These are phyloP conservation scores for Mimachlamys varia DNA, from an alignment of 2,888 invertebrate species.

Conservation along the genomic window DNA sequence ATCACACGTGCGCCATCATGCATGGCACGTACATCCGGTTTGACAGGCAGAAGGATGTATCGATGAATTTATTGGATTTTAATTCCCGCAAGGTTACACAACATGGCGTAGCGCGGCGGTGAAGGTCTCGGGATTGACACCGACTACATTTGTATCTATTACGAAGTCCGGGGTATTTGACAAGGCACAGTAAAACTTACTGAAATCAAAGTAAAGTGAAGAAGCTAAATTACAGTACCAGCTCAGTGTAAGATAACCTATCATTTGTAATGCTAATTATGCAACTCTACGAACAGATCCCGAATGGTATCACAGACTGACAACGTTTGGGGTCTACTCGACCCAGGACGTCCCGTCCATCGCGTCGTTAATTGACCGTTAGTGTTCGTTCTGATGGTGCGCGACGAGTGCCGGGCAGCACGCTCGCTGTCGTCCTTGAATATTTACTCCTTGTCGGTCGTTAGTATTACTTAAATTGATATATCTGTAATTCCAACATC, in stretches of 20 bases:
- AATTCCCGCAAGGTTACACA: constrained; percentile 10
- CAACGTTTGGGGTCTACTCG: background rate
- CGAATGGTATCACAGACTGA: background rate
- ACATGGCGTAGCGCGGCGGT: background rate
- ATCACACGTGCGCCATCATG: constrained; percentile 31
- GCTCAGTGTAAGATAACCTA: background rate
- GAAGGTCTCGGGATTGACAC: background rate
- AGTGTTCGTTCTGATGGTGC: background rate
- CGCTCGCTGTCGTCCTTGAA: background rate
- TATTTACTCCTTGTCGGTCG: too few relatives aligned
- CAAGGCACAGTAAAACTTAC: background rate
- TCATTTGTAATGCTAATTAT: background rate
- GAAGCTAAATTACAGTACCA: background rate
- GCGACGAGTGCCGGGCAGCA: background rate
- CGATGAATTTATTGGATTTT: constrained; percentile 34
- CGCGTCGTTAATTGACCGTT: too few relatives aligned
- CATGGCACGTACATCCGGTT: constrained; percentile 31
- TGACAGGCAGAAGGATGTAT: constrained; percentile 6
- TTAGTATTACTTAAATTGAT: too few relatives aligned
- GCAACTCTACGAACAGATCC: background rate
- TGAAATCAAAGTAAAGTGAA: background rate
- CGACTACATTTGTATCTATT: background rate
- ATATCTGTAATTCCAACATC: too few relatives aligned
- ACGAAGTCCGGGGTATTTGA: constrained; percentile 1
- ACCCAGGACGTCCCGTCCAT: background rate